A percentile compares a stretch with the other conserved stretches of the same genome.
Evolutionary conservation across 92 coral and sea anemone genomes (phyloP).

Genomic region (Heliopora coerulea): DNA sequence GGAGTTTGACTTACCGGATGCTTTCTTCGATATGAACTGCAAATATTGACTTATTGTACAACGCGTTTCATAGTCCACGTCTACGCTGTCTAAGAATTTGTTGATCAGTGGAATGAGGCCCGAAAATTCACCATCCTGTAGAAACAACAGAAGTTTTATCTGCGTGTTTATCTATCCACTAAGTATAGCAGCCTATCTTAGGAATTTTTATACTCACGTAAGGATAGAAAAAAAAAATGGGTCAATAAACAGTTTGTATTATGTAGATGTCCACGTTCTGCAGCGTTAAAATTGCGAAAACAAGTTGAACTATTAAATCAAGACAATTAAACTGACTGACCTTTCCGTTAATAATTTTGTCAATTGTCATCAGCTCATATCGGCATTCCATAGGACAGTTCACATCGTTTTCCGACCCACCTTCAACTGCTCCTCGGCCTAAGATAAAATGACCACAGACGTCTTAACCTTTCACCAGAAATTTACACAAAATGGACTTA

Average conservation of each 20-base stretch:
- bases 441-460: too few relatives aligned
- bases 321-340: too few relatives aligned
- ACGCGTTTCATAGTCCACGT: slow-evolving; percentile 84
- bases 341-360: slow-evolving; percentile 91
- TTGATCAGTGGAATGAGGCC: slow-evolving; percentile 95
- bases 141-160: too few relatives aligned
- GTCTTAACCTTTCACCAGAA: too few relatives aligned
- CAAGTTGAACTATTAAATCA: too few relatives aligned
- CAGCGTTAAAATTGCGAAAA: too few relatives aligned
- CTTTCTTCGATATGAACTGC: slow-evolving; percentile 73
- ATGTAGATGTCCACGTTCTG: too few relatives aligned
- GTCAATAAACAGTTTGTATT: too few relatives aligned
- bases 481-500: too few relatives aligned
- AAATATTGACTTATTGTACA: slow-evolving; percentile 91
- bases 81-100: slow-evolving; percentile 86
- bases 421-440: slow-evolving; percentile 14
- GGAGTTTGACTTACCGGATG: slow-evolving; percentile 65
- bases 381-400: slow-evolving; percentile 33
- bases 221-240: too few relatives aligned
- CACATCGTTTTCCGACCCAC: slow-evolving; percentile 44
- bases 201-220: background rate
- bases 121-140: slow-evolving; percentile 89
- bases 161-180: too few relatives aligned
- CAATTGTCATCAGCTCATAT: slow-evolving; percentile 67
- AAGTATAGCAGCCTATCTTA: background rate